These are phyloP conservation scores for Tinea trinotella DNA, from an alignment of 2,888 invertebrate genomes.

Conservation along the genomic window DNA sequence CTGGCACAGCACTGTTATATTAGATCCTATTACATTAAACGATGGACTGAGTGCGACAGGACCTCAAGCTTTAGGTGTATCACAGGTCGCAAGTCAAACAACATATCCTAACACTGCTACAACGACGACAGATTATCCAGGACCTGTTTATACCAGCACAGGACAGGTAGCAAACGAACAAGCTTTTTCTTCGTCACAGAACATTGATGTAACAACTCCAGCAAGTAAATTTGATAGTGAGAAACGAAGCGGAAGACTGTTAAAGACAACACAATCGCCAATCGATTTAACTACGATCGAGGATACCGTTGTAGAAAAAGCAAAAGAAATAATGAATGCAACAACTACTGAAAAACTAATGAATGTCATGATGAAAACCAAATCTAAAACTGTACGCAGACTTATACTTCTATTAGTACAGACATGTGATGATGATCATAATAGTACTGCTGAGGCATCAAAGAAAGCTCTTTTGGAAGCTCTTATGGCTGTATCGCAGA, in stretches of 20 bases:
- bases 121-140: conserved; percentile 23
- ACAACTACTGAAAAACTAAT: conserved; percentile 82
- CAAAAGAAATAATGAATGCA: conserved; percentile 83
- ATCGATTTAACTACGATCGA: conserved; percentile 77
- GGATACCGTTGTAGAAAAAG: conserved; percentile 76
- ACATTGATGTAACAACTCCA: conserved; percentile 39
- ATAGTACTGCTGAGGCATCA: conserved; percentile 79
- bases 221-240: conserved; percentile 29
- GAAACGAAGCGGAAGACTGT: conserved; percentile 43
- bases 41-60: conserved; percentile 71
- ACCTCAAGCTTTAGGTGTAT: conserved; percentile 33
- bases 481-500: conserved; percentile 75
- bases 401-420: conserved; percentile 83
- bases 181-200: conserved; percentile 41
- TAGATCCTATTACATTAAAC: conserved; percentile 82
- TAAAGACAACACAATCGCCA: conserved; percentile 58
- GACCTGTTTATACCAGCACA: neutral
- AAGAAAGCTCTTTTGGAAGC: conserved; percentile 79
- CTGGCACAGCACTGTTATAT: conserved; percentile 78
- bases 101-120: conserved; percentile 31
- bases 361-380: conserved; percentile 86
- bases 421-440: conserved; percentile 81
- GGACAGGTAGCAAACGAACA: conserved; percentile 38
- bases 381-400: conserved; percentile 81
- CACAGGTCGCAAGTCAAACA: conserved; percentile 38